phyloP scores from a whole-genome alignment of 2,888 invertebrate genomes.

The Cosmopolites sordidus region DNA sequence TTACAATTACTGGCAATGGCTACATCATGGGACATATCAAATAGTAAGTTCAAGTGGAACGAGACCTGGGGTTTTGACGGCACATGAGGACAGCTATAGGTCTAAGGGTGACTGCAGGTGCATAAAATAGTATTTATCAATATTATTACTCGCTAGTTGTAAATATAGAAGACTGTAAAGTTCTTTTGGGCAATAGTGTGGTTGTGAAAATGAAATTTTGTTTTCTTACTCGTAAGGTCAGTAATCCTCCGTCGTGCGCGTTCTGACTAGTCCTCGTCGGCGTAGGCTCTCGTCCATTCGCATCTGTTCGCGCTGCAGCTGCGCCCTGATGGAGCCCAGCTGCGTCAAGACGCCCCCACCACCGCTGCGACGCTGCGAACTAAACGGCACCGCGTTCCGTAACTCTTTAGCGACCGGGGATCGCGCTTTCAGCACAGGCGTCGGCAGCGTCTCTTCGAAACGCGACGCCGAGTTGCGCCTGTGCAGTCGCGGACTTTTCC shows the following conservation, averaged over 20 bases:
- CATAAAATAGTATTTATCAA: too few relatives aligned
- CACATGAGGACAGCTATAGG: too few relatives aligned
- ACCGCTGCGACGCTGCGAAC: constrained; percentile 32
- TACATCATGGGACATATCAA: too few relatives aligned
- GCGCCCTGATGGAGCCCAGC: constrained; percentile 63
- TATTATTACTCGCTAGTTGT: too few relatives aligned
- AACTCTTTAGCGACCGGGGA: constrained; percentile 48
- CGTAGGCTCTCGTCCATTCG: constrained; percentile 53
- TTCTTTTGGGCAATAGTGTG: too few relatives aligned
- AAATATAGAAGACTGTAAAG: neutral
- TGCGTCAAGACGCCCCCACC: constrained; percentile 61
- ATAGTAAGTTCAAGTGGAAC: too few relatives aligned
- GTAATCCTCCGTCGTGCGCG: constrained; percentile 47
- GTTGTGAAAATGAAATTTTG: too few relatives aligned
- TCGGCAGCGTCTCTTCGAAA: constrained; percentile 55
- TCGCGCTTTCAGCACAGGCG: constrained; percentile 58
- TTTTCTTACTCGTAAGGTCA: constrained; percentile 29
- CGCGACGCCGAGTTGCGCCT: constrained; percentile 52
- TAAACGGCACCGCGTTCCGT: constrained; percentile 46
- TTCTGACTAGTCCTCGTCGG: constrained; percentile 44
- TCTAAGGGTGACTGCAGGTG: too few relatives aligned
- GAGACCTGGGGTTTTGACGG: too few relatives aligned
- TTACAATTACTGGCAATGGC: too few relatives aligned
- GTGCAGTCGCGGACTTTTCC: constrained; percentile 52
- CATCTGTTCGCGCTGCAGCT: constrained; percentile 63